A percentile compares a stretch with the other conserved stretches of the same genome.
These are phyloP conservation scores for Noturus placidus DNA, from an alignment of 2,113 vertebrate species.

Conservation along the genomic window DNA sequence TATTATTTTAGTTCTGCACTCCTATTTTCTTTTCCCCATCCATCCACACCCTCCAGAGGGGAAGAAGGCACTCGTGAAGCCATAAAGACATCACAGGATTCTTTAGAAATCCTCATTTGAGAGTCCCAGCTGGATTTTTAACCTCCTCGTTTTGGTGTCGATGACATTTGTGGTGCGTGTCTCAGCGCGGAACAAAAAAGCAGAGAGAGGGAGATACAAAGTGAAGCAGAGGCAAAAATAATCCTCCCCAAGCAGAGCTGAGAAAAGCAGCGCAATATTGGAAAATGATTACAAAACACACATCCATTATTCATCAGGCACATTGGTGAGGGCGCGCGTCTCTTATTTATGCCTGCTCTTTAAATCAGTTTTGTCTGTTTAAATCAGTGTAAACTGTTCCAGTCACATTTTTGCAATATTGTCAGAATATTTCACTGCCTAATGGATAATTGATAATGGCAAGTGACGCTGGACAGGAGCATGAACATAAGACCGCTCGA, in stretches of 20 bases:
- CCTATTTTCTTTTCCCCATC: not conserved
- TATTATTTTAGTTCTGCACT: slow-evolving; percentile 18
- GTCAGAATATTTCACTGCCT: slow-evolving; percentile 72
- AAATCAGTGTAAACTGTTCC: slow-evolving; percentile 74
- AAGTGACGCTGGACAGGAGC: slow-evolving; percentile 64
- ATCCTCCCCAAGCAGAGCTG: slow-evolving; percentile 47
- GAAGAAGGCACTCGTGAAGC: slow-evolving; percentile 19
- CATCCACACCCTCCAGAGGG: slow-evolving; percentile 22
- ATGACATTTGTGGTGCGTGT: slow-evolving; percentile 28
- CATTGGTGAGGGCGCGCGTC: slow-evolving; percentile 70
- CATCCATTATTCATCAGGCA: slow-evolving; percentile 77
- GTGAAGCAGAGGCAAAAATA: slow-evolving; percentile 30
- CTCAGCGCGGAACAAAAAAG: slow-evolving; percentile 16
- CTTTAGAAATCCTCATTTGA: slow-evolving; percentile 43
- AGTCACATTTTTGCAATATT: slow-evolving; percentile 71
- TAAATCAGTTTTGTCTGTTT: slow-evolving; percentile 79
- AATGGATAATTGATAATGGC: slow-evolving; percentile 74
- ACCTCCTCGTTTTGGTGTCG: slow-evolving; percentile 30
- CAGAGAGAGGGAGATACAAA: slow-evolving; percentile 14
- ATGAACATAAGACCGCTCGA: slow-evolving; percentile 15
- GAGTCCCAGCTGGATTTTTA: slow-evolving; percentile 43
- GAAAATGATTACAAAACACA: slow-evolving; percentile 76
- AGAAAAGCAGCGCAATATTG: slow-evolving; percentile 66
- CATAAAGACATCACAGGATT: slow-evolving; percentile 28
- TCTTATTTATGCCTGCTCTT: slow-evolving; percentile 73